These are phyloP conservation scores for Grammomys dolichurus DNA, from an alignment of 2,113 vertebrate species.

Conservation along the genomic window DNA sequence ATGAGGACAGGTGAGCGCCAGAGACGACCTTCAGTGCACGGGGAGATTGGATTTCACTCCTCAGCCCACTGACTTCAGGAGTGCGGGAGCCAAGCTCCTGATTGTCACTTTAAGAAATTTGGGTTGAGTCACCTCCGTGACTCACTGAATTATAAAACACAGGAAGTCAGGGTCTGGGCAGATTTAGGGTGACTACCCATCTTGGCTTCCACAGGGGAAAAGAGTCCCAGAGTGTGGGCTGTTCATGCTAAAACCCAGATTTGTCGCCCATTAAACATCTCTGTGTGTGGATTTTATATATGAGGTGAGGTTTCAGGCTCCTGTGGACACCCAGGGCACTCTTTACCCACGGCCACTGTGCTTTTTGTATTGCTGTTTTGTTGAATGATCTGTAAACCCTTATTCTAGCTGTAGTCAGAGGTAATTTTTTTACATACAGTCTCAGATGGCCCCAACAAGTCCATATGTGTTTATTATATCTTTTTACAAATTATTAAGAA, in stretches of 20 bases:
- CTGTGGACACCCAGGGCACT: not conserved
- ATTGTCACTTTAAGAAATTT: slow-evolving; percentile 71
- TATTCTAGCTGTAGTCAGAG: not conserved
- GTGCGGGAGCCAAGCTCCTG: slow-evolving; percentile 41
- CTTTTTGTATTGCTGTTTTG: not conserved
- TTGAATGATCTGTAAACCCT: not conserved
- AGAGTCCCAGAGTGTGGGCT: not conserved
- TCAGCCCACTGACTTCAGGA: slow-evolving; percentile 45
- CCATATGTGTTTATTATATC: slow-evolving; percentile 6
- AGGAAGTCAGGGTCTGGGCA: not conserved
- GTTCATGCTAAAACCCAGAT: not conserved
- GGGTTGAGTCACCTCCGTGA: not conserved
- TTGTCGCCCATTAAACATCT: not conserved
- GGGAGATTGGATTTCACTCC: slow-evolving; percentile 68
- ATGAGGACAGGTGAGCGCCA: slow-evolving; percentile 74
- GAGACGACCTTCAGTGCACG: slow-evolving; percentile 64
- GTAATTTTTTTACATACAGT: not conserved
- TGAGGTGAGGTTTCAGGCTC: slow-evolving; percentile 61
- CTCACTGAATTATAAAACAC: slow-evolving; percentile 10
- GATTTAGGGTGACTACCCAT: not conserved
- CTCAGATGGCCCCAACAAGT: not conserved
- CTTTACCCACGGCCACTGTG: not conserved
- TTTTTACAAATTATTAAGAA: slow-evolving; percentile 63
- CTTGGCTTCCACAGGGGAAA: not conserved
- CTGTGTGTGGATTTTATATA: slow-evolving; percentile 16